Base-by-base conservation (phyloP, 2,888 invertebrate genomes). In the Euzophera pinguis region DNA sequence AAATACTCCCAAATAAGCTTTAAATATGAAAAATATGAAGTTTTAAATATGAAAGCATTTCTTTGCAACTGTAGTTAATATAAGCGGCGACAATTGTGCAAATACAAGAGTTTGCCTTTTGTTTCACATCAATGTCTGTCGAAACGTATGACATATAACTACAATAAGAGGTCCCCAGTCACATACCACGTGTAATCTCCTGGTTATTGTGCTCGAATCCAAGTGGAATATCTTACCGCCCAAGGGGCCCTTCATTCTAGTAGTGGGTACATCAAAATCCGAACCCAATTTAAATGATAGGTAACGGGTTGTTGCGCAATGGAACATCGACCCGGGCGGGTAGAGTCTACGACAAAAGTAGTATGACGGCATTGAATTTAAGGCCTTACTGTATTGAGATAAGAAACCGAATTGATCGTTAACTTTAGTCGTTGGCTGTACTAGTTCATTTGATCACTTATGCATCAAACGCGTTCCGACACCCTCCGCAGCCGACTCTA, bases 301-400 rank as follows among this genome's bases (percentile, higher is more conserved):
- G 80, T 82, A 86, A 85, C 82, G 81, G 82, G 76, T 80, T 78
- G 81, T 86, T 84, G 81, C 78, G 81, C 81, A 85, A 88, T 74
- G 75, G 76, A 78, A 75, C 87, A 77, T 76, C 83, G 87, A 87
- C 85, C 89, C 76, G 69, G 61, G 66, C 59, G 64, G 69, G 59
- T 53, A 63, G 68, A 69, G 70, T 10, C 10, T 16, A 8, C 38
- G 13, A 14, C 3, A 6, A 16, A 38, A 38, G 35, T 35, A 35
- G 4, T 8, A 1, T 13, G 7, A 13, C 12, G 13, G 14, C 14
- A 38, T 38, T 13, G 14, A 13, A 16, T 39, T 16, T 14, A 10
- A 39, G 9, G 16, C 39, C 16, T 12, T 39, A 16, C 9, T 4
- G 39, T 16, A 17, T 9, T 13, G 16, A 16, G 14, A 9, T 39